Conservation (phyloP, 2,113 vertebrate genomes). For the Pithys albifrons region DNA sequence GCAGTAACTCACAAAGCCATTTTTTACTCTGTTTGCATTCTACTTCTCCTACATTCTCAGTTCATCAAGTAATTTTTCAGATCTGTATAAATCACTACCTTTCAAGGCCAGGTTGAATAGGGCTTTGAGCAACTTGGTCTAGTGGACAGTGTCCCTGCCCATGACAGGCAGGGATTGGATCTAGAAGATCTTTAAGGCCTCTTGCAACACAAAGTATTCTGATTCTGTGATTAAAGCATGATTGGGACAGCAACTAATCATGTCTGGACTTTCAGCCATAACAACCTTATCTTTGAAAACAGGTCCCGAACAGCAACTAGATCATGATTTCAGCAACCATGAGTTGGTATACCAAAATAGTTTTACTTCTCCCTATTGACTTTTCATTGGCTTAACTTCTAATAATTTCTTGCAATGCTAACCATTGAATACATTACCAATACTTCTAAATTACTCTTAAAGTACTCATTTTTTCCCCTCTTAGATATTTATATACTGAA, state of each 20-base stretch:
- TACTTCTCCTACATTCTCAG: not conserved
- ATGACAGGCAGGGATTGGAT: not conserved
- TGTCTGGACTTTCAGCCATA: not conserved
- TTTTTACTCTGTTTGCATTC: not conserved
- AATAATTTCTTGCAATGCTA: not conserved
- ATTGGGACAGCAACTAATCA: not conserved
- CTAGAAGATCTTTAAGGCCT: not conserved
- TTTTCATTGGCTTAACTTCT: not conserved
- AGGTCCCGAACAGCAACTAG: not conserved
- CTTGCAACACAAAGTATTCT: not conserved
- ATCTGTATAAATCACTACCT: not conserved
- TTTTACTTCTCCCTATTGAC: not conserved
- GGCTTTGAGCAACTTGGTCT: not conserved
- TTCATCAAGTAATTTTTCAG: not conserved
- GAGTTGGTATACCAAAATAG: not conserved
- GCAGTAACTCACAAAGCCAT: not conserved
- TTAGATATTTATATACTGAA: constrained; percentile 51
- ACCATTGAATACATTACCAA: constrained; percentile 3
- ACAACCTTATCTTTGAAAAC: not conserved
- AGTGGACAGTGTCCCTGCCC: not conserved
- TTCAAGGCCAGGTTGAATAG: not conserved
- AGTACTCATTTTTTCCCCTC: not conserved
- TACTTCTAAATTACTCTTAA: constrained; percentile 18
- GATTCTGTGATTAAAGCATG: not conserved
- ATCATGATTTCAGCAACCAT: not conserved